Percentiles rank a stretch among this genome's conserved stretches.
Evolutionary conservation across 2,113 vertebrate species (phyloP).

Genomic region (Trochalopteron elliotii): DNA sequence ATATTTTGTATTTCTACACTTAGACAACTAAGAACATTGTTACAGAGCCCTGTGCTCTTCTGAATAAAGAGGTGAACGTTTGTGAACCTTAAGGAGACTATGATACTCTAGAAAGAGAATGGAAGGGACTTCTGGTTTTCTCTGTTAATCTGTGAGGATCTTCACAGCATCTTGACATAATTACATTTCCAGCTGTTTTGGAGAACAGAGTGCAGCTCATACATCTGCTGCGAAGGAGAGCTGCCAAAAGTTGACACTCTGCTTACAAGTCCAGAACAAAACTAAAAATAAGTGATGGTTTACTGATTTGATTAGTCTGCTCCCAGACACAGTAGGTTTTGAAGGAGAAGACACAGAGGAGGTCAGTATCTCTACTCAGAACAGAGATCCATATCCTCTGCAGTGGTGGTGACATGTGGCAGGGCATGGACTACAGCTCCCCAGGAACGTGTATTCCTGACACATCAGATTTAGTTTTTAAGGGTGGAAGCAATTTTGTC

Average conservation of each 20-base stretch:
- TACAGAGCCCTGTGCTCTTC: background rate
- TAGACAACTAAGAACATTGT: background rate
- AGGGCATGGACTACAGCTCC: background rate
- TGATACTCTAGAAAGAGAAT: background rate
- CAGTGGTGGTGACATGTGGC: accelerated
- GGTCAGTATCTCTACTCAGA: background rate
- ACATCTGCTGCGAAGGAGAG: background rate
- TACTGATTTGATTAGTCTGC: background rate
- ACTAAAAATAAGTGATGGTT: background rate
- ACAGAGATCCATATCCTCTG: background rate
- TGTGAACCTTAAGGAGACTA: background rate
- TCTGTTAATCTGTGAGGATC: background rate
- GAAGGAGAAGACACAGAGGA: background rate
- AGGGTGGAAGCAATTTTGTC: background rate
- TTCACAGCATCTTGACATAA: background rate
- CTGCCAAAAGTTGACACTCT: background rate
- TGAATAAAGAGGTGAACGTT: background rate
- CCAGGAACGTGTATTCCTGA: no score
- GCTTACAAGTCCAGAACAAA: background rate
- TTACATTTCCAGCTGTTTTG: background rate
- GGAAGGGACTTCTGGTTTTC: background rate
- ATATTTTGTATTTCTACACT: background rate
- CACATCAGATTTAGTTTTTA: background rate
- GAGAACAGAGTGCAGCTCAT: background rate
- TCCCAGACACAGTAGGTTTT: background rate